Percentiles rank a stretch among this genome's conserved stretches.
phyloP scores from a whole-genome alignment of 2,113 vertebrate genomes.

The Aepyceros melampus region DNA sequence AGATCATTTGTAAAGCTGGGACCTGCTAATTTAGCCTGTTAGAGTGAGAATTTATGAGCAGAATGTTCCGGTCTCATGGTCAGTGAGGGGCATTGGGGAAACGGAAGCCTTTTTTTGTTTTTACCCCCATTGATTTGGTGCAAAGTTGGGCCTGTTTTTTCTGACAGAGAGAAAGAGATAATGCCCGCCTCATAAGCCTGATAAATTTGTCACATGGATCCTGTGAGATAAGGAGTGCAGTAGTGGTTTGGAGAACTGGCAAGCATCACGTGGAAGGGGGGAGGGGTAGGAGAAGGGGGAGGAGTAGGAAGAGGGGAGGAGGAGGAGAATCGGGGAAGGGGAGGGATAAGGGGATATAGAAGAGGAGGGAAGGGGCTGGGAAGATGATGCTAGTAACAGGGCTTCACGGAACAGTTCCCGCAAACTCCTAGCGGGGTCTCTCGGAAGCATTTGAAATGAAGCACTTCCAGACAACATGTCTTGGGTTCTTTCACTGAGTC shows the following conservation, averaged over 20 bases:
- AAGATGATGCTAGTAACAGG: neutral
- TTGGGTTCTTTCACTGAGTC: neutral
- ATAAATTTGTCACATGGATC: neutral
- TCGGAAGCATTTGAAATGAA: neutral
- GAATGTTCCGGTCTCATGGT: neutral
- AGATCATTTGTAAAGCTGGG: neutral
- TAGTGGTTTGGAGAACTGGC: neutral
- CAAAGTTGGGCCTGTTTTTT: neutral
- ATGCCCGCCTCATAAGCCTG: neutral
- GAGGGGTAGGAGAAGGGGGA: neutral
- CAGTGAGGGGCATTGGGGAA: neutral
- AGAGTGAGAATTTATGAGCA: neutral
- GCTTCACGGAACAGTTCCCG: neutral
- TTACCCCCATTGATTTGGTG: neutral
- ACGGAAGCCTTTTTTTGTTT: neutral
- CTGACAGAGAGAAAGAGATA: neutral
- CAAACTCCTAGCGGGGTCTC: neutral
- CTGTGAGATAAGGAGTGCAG: neutral
- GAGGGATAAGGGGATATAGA: neutral
- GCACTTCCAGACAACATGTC: neutral
- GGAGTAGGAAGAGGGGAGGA: no score
- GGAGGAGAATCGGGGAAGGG: fast-evolving
- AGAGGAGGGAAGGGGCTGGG: neutral
- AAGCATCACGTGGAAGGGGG: neutral
- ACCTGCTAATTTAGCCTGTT: neutral